These are phyloP conservation scores for Clepsis dumicolana DNA, from an alignment of 2,888 invertebrate genomes.

Conservation along the genomic window DNA sequence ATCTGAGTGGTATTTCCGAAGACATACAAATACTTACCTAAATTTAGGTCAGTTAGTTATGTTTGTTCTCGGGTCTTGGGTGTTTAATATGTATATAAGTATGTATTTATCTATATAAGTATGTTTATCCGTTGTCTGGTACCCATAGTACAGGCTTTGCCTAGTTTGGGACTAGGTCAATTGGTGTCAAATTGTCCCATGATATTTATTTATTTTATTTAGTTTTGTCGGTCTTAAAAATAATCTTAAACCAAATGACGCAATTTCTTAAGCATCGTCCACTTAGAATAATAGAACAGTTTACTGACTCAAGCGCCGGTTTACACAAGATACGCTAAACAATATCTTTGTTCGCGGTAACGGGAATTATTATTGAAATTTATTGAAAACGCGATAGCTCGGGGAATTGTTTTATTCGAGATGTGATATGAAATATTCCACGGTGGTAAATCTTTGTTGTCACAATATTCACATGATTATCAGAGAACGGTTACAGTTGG, in stretches of 20 bases:
- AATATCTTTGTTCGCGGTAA: slow-evolving; percentile 42
- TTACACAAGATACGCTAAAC: slow-evolving; percentile 31
- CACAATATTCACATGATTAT: slow-evolving; percentile 4
- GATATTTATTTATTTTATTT: too few species aligned
- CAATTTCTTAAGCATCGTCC: background rate
- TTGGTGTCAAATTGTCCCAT: too few species aligned
- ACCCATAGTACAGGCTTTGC: too few species aligned
- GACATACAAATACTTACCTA: too few species aligned
- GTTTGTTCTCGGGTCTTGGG: too few species aligned
- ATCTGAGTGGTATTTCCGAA: too few species aligned
- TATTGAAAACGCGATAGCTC: slow-evolving; percentile 31
- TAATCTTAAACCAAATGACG: slow-evolving; percentile 20
- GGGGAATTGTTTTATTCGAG: slow-evolving; percentile 31
- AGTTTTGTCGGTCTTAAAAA: slow-evolving; percentile 4
- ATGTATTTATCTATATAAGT: too few species aligned
- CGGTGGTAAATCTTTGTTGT: slow-evolving; percentile 5
- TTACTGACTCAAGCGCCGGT: slow-evolving; percentile 28
- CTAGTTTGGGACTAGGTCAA: too few species aligned
- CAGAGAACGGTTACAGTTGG: background rate
- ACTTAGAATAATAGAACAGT: slow-evolving; percentile 10
- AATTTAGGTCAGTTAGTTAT: too few species aligned
- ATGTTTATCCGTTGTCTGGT: too few species aligned
- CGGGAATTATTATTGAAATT: slow-evolving; percentile 27
- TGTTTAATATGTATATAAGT: too few species aligned
- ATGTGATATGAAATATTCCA: slow-evolving; percentile 22